Evolutionary conservation across 92 coral and sea anemone genomes (phyloP).

Genomic region (Desmophyllum pertusum): DNA sequence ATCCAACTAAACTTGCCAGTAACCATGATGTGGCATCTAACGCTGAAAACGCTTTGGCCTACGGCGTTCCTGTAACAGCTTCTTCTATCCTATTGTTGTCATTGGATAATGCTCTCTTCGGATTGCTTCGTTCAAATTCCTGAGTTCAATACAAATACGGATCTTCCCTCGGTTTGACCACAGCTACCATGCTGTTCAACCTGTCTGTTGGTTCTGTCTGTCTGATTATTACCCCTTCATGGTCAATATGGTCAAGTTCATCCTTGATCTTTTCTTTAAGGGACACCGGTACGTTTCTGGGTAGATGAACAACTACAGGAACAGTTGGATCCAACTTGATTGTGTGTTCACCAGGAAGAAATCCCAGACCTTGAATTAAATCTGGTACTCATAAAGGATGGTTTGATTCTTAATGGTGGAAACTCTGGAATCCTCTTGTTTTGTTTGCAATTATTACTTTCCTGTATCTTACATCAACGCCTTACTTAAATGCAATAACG

Average conservation of each 20-base stretch:
- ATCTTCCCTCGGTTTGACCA: conserved; percentile 61
- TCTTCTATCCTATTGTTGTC: conserved; percentile 68
- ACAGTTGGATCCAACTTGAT: conserved; percentile 40
- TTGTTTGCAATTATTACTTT: no score
- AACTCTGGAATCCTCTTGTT: no score
- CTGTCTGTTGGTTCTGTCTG: conserved; percentile 60
- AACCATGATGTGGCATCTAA: conserved; percentile 63
- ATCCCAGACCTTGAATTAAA: no score
- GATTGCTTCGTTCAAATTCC: conserved; percentile 55
- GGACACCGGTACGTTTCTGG: conserved; percentile 51
- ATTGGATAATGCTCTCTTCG: conserved; percentile 63
- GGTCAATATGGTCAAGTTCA: conserved; percentile 38
- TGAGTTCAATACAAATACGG: conserved; percentile 58
- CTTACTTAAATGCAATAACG: no score
- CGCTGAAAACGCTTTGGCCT: conserved; percentile 53
- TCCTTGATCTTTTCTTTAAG: conserved; percentile 40
- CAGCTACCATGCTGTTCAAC: conserved; percentile 69
- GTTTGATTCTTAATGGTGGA: no score
- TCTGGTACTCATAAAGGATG: no score
- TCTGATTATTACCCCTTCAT: conserved; percentile 37
- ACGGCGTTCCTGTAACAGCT: conserved; percentile 49
- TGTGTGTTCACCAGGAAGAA: no score
- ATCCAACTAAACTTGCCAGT: conserved; percentile 59
- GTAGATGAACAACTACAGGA: conserved; percentile 52
- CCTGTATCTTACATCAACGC: no score